Evolutionary conservation across 2,888 invertebrate genomes (phyloP), one percentile per base, ranked within the genome.

Genomic region (Eurytoma adleriae): DNA sequence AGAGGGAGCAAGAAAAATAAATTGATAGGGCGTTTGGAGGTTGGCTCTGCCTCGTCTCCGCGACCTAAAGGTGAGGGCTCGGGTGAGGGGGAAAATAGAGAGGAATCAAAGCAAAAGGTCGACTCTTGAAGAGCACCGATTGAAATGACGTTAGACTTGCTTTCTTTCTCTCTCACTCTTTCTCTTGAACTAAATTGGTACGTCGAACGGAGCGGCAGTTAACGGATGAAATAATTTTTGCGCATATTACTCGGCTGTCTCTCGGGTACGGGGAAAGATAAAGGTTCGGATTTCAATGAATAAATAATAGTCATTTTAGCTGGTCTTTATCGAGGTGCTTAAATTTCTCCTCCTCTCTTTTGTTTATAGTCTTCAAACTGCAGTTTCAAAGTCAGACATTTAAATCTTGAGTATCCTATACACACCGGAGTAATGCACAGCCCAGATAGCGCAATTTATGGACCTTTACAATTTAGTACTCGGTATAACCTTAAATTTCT

Each of bases 21-120:
- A 85, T 85, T 84, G 85, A 86, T 83, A 83, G 85, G 81, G 84
- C 81, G 84, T 40, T 40, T 40, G 75, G 78, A 64, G 48, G 40
- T 68, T 54, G 67, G 67, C 67, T 70, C 40, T 40, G 70, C 20
- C 2, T 10, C 20, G 5, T 56, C 18, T 14, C 30, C 16, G 13
- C 52, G 57, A 77, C 78, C 68, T 72, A 83, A 81, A 82, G 70
- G 83, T 68, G 83, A 81, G 66, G 80, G n/a, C n/a, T n/a, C n/a
- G n/a, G n/a, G n/a, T n/a, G n/a, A 78, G 10, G 16, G 57, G 48
- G 56, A 66, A 61, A 71, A 79, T 64, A 57, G 74, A 24, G 54
- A 70, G 70, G 59, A 7, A 70, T 27, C 62, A 40, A 50, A 67
- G 69, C 64, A 62, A 80, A 77, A 71, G 61, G 71, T 77, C 69